These are phyloP conservation scores for Rhincodon typus DNA, from an alignment of 2,797 vertebrate genomes.

Conservation along the genomic window DNA sequence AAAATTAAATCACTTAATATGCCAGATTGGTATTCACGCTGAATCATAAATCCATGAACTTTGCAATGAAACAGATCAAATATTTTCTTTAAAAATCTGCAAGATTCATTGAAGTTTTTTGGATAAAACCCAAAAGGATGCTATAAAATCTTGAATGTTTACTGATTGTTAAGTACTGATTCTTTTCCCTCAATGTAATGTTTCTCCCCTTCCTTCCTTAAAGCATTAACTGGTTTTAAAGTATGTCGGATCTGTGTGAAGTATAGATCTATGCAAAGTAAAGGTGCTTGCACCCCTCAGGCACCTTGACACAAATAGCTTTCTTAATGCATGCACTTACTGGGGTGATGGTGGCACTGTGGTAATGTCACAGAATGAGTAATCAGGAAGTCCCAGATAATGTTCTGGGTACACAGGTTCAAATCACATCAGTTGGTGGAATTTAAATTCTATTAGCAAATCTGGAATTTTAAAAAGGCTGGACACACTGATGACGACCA, in stretches of 20 bases:
- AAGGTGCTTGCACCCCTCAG: not conserved
- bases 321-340: not conserved
- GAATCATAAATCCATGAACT: not conserved
- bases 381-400: no score
- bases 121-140: not conserved
- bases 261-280: not conserved
- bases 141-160: slow-evolving; percentile 1
- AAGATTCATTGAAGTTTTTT: not conserved
- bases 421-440: no score
- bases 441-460: no score
- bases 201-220: not conserved
- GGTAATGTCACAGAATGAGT: no score
- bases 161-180: slow-evolving; percentile 2
- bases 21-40: not conserved
- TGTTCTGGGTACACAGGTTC: no score
- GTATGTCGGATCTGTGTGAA: not conserved
- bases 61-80: slow-evolving; percentile 3
- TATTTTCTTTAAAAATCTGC: not conserved
- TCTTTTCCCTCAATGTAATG: not conserved
- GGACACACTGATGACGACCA: no score
- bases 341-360: no score
- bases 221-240: not conserved
- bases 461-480: no score
- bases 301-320: not conserved
- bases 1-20: slow-evolving; percentile 9